These are phyloP conservation scores for Nemotelus nigrinus DNA, from an alignment of 2,888 invertebrate species.

Conservation along the genomic window DNA sequence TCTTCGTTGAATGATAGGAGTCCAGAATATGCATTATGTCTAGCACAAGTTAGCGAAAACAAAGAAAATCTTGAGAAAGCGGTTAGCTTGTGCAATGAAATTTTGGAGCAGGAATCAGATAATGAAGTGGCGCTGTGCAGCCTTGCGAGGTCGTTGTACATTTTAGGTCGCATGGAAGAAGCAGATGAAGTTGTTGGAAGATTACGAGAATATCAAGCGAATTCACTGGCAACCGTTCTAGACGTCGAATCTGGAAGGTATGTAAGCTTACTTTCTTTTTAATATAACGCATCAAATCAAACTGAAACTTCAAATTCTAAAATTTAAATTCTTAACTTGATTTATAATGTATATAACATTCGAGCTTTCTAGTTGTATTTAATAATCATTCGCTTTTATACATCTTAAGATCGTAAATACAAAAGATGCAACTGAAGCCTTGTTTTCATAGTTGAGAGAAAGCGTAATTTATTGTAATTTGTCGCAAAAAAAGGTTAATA, in stretches of 20 bases:
- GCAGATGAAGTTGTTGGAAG: slow-evolving; percentile 5
- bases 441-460: no score
- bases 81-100: slow-evolving; percentile 61
- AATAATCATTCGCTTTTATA: no score
- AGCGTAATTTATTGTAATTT: no score
- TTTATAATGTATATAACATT: no score
- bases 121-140: slow-evolving; percentile 1
- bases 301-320: no score
- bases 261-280: neutral
- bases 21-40: slow-evolving; percentile 55
- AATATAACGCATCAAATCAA: no score
- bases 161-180: neutral
- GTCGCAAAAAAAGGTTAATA: no score
- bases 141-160: slow-evolving; percentile 20
- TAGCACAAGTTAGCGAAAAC: slow-evolving; percentile 56
- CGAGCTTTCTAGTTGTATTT: no score
- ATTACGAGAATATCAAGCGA: neutral
- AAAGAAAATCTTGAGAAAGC: slow-evolving; percentile 65
- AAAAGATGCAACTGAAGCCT: no score
- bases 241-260: slow-evolving; percentile 21
- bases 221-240: neutral
- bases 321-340: no score
- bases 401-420: no score
- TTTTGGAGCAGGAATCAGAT: slow-evolving; percentile 53
- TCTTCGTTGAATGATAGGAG: slow-evolving; percentile 53